These are phyloP conservation scores for Drosophila neocordata DNA, from an alignment of 1,140 invertebrate genomes.

Conservation along the genomic window DNA sequence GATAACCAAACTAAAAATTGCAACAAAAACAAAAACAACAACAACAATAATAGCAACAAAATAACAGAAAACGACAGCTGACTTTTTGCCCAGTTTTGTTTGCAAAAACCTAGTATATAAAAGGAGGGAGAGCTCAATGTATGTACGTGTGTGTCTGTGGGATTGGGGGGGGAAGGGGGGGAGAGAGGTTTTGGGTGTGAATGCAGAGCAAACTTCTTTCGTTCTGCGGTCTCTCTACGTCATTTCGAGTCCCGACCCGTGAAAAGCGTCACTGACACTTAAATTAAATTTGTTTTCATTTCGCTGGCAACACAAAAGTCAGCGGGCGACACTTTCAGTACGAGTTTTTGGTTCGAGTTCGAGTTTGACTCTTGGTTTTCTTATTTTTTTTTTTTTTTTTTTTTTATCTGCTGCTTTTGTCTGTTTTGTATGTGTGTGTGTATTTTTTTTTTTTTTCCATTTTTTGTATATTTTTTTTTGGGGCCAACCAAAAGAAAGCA, in stretches of 20 bases:
- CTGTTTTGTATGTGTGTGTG: not conserved
- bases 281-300: conserved; percentile 78
- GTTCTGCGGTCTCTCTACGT: conserved; percentile 11
- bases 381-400: conserved; percentile 1
- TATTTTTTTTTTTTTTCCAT: not conserved
- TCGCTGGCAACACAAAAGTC: conserved; percentile 41
- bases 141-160: too few species aligned
- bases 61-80: conserved; percentile 36
- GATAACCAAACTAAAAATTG: conserved; percentile 55
- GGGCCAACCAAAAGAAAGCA: conserved; percentile 52
- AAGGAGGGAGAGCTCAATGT: too few species aligned
- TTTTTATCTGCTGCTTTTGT: conserved; percentile 4
- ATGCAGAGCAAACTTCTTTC: conserved; percentile 4
- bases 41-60: conserved; percentile 18
- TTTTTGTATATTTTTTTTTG: conserved; percentile 1
- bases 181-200: not conserved
- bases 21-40: conserved; percentile 20
- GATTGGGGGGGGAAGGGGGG: not conserved
- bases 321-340: conserved; percentile 63
- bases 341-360: conserved; percentile 21
- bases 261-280: conserved; percentile 76
- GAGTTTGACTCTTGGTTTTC: conserved; percentile 1
- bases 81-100: conserved; percentile 33
- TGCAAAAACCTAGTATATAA: conserved; percentile 6
- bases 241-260: conserved; percentile 2